Base-by-base conservation (phyloP, 1,140 invertebrate genomes). In the Diabrotica undecimpunctata region DNA sequence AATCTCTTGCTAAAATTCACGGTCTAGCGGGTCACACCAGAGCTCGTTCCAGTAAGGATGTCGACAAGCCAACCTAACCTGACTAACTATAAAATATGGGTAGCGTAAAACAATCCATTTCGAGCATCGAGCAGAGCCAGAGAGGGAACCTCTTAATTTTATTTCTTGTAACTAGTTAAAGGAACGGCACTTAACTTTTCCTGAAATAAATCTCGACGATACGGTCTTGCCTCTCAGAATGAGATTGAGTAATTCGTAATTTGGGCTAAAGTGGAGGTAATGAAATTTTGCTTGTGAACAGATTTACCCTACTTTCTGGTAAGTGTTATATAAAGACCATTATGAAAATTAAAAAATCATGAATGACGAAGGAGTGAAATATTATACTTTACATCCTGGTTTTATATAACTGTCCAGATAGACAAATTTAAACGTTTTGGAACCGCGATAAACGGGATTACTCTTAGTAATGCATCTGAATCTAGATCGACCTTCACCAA, bases 131-230 rank as follows among this genome's bases (percentile, higher is more conserved):
- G 41, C 41, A 46, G 41, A 46, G n/a, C n/a, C 41, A 46, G 41
- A 46, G 58, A 39, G 58, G 25, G 39, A 51, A 60, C 58, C 58
- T 60, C 58, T 60, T 60, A 60, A 60, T 60, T 51, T 60, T 51
- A 60, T 60, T 60, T 60, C 58, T 60, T 60, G 58, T 60, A 50
- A 60, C 46, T 51, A 60, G 58, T 60, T 60, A 51, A 13, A 60
- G 58, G 58, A 60, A 60, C 58, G 39, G 41, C 58, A 60, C 58
- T 60, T 60, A 50, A 60, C 58, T 51, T 60, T 60, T 60, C 58
- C 58, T 37, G 58, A 66, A 60, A 60, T 60, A 60, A 60, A 60
- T 60, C 58, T 60, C 25, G 10, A 11, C 25, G 58, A 60, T 13
- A 60, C 46, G 58, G 58, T 60, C 39, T 35, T 46, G 41, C 41